phyloP scores from a whole-genome alignment of 2,888 invertebrate genomes.

The Rapana venosa region DNA sequence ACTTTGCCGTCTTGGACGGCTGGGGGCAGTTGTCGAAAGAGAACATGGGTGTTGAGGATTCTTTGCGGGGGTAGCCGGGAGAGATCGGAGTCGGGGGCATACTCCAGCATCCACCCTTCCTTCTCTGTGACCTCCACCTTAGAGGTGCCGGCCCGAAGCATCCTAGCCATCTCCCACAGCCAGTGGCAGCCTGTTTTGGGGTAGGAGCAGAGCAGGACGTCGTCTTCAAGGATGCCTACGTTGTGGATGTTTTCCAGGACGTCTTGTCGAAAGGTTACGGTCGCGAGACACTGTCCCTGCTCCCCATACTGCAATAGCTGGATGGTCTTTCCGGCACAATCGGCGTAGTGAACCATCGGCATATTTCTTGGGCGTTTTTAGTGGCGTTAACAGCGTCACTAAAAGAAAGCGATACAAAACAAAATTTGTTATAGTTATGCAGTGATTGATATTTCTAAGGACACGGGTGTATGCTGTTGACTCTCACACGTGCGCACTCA shows the following conservation, averaged over 20 bases:
- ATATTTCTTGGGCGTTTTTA: background rate
- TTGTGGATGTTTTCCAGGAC: constrained; percentile 32
- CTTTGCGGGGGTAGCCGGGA: constrained; percentile 45
- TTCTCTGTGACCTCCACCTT: constrained; percentile 36
- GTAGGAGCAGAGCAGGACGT: constrained; percentile 45
- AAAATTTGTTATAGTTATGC: background rate
- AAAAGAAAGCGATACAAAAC: no score
- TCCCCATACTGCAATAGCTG: constrained; percentile 11
- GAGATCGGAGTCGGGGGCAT: constrained; percentile 10
- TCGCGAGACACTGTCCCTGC: background rate
- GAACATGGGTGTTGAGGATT: constrained; percentile 49
- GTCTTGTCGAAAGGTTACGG: background rate
- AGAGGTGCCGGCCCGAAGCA: constrained; percentile 40
- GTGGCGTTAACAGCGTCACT: no score
- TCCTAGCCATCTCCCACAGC: constrained; percentile 52
- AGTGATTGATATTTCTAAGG: background rate
- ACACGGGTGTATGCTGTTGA: background rate
- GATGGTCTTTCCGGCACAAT: constrained; percentile 5
- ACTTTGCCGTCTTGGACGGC: constrained; percentile 33
- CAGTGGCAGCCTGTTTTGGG: constrained; percentile 51
- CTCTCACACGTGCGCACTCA: background rate
- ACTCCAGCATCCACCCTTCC: constrained; percentile 49
- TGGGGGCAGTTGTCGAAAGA: constrained; percentile 31
- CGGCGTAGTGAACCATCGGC: constrained; percentile 7
- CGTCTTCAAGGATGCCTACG: constrained; percentile 21